Conservation (phyloP, 2,113 vertebrate species). For the Origma solitaria region DNA sequence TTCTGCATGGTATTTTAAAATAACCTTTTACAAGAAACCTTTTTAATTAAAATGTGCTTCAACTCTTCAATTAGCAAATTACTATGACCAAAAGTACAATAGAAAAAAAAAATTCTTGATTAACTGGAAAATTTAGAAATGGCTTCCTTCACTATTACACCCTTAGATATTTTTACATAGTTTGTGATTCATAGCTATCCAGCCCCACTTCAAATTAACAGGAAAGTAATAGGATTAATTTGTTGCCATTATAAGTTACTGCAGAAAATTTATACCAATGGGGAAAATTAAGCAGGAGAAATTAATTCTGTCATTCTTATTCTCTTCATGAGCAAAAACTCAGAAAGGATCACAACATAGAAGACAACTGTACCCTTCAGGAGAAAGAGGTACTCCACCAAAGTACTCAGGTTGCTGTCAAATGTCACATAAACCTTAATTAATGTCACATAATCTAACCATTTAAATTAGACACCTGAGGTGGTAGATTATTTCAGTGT, state of each 20-base stretch:
- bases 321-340: neutral
- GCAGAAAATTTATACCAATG: neutral
- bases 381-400: neutral
- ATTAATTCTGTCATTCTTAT: neutral
- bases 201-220: neutral
- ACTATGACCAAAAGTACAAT: neutral
- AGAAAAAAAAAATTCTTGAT: conserved; percentile 4
- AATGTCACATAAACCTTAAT: conserved; percentile 25
- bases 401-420: neutral
- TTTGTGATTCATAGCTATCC: neutral
- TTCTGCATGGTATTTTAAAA: neutral
- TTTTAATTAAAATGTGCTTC: conserved; percentile 3
- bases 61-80: conserved; percentile 38
- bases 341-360: neutral
- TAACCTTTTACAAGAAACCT: neutral
- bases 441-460: conserved; percentile 11
- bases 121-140: neutral
- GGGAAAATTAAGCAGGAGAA: neutral
- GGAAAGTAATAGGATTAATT: neutral
- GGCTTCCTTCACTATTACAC: neutral
- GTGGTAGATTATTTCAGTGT: neutral
- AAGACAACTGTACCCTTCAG: neutral
- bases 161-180: neutral
- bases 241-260: neutral
- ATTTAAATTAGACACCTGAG: conserved; percentile 19